Conservation (phyloP, 2,888 invertebrate species). For the Homarus gammarus region DNA sequence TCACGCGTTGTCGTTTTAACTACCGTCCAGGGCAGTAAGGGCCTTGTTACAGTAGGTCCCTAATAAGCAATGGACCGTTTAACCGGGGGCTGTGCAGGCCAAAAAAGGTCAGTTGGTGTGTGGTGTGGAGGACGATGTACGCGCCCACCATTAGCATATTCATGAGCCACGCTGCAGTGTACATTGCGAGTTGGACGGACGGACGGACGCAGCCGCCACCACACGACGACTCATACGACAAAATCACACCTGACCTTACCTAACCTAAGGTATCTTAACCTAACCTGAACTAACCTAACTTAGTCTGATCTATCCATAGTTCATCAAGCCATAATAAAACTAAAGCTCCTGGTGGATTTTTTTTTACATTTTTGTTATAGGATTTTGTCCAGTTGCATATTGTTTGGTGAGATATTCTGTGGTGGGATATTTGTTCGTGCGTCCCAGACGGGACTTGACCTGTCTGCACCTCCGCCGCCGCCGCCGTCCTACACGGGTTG, state of each 20-base stretch:
- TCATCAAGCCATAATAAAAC: too few species aligned
- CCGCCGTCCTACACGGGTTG: not conserved
- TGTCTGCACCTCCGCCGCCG: not conserved
- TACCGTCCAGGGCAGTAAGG: not conserved
- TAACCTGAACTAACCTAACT: too few species aligned
- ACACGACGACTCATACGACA: too few species aligned
- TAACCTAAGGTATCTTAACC: too few species aligned
- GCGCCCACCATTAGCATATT: constrained; percentile 35
- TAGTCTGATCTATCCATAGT: too few species aligned
- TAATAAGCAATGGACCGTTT: not conserved
- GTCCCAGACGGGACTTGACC: too few species aligned
- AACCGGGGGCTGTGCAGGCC: not conserved
- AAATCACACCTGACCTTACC: too few species aligned
- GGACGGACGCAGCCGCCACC: not conserved
- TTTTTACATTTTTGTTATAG: too few species aligned
- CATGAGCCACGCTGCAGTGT: constrained; percentile 8
- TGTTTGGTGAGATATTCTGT: too few species aligned
- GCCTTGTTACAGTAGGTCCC: not conserved
- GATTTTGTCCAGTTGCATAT: too few species aligned
- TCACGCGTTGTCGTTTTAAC: not conserved
- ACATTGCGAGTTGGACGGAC: not conserved
- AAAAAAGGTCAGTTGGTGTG: not conserved
- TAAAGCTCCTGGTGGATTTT: too few species aligned
- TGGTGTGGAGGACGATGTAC: not conserved
- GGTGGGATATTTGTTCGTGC: too few species aligned